Base-by-base conservation (phyloP, 2,888 invertebrate genomes). In the Drosophila bunnanda region DNA sequence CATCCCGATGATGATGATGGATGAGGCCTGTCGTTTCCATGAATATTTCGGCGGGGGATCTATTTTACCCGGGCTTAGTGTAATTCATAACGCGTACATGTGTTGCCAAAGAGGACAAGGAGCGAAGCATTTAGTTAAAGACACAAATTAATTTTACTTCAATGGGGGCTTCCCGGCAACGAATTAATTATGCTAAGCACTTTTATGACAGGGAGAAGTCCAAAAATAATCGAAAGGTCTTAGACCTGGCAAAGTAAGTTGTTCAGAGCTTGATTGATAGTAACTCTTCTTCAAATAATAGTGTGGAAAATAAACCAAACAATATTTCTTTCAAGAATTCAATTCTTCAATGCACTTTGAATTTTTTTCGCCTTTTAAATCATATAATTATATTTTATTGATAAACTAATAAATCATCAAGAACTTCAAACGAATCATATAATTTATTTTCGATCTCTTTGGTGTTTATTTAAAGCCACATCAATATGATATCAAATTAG, bases 1-100 rank as follows among this genome's bases (percentile, higher is more conserved):
- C 39, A 36, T 20, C 22, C 12, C 22, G 12, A 60, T 53, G 60
- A 38, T 38, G 64, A 77, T 86, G 81, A 81, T 80, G 78, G 78
- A 86, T 85, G 82, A 52, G 58, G 58, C 41, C 50, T 15, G 32
- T n/a, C 50, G 39, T 59, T 44, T 60, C 17, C 53, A 46, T 43
- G 53, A 32, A 60, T 59, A 67, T 44, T 39, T 57, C 25, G n/a
- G 32, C 7, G 38, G 43, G 36, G 22, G 57, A 60, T 50, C 39
- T 55, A 36, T 60, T 43, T 22, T 32, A 32, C 44, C 55, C 50
- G 17, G 22, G 34, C 39, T 30, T 44, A 58, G 55, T 64, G 67
- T 60, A 69, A 80, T 75, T 71, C 72, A 75, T 55, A 60, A 55
- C 54, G 55, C 39, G 32, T 46, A 69, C 68, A 75, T 75, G 50